A percentile compares a stretch with the other conserved stretches of the same genome.
phyloP scores from a whole-genome alignment of 2,888 invertebrate species.

The Rhogogaster chlorosoma region DNA sequence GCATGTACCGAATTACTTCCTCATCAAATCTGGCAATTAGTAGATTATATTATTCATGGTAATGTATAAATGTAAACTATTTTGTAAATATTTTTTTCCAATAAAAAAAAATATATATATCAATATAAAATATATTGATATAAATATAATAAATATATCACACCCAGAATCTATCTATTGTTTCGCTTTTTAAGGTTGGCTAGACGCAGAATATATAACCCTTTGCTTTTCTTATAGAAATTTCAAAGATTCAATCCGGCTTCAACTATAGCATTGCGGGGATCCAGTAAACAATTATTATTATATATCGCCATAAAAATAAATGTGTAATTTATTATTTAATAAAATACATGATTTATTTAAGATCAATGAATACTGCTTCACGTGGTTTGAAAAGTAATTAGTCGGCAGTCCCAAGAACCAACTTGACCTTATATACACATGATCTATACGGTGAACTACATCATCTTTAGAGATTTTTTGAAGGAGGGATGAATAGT shows the following conservation, averaged over 20 bases:
- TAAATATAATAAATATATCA: neutral
- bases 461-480: too few relatives aligned
- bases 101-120: constrained; percentile 42
- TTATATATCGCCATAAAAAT: too few relatives aligned
- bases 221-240: too few relatives aligned
- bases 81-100: constrained; percentile 22
- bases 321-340: neutral
- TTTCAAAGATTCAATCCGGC: too few relatives aligned
- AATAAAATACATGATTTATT: neutral
- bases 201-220: neutral
- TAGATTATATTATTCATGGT: constrained; percentile 13
- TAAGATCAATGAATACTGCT: neutral
- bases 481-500: too few relatives aligned
- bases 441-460: neutral
- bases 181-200: neutral
- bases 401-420: neutral
- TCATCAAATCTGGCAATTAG: neutral
- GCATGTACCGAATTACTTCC: neutral
- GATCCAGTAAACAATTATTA: too few relatives aligned
- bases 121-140: neutral
- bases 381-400: neutral
- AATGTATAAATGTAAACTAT: constrained; percentile 51
- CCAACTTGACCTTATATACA: neutral
- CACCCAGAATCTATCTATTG: neutral
- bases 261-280: too few relatives aligned